These are phyloP conservation scores for Pantherophis vulpinus DNA, from an alignment of 2,797 vertebrate genomes.

Conservation along the genomic window DNA sequence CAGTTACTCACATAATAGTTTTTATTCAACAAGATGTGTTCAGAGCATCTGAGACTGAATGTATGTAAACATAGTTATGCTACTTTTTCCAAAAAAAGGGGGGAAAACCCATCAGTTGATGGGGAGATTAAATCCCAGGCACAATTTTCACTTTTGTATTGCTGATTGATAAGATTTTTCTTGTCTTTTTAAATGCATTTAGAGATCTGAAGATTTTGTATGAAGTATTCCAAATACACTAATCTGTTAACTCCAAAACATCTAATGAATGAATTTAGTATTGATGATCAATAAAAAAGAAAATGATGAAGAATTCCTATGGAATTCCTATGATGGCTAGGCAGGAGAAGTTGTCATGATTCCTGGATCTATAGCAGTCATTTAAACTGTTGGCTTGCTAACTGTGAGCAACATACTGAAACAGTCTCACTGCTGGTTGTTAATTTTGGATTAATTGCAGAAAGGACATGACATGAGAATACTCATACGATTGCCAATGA, in stretches of 20 bases:
- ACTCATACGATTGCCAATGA: not conserved
- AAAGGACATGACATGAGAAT: not conserved
- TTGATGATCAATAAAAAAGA: not conserved
- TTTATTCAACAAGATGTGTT: not conserved
- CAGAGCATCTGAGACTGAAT: not conserved
- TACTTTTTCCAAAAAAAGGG: not conserved
- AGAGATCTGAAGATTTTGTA: not conserved
- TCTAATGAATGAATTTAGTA: not conserved
- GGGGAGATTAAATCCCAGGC: not conserved
- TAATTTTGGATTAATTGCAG: not conserved
- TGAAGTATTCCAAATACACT: not conserved
- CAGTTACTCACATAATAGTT: not conserved
- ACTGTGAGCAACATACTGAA: not conserved
- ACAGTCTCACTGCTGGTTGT: not conserved
- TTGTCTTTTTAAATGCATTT: not conserved
- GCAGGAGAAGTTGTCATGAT: not conserved
- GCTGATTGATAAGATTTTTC: not conserved
- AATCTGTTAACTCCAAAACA: not conserved
- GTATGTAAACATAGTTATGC: not conserved
- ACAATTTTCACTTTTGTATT: not conserved
- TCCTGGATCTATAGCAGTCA: not conserved
- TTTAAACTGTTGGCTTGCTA: not conserved
- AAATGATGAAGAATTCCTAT: not conserved
- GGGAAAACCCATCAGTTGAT: not conserved
- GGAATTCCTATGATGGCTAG: not conserved